These are phyloP conservation scores for Gymnocheta viridis DNA, from an alignment of 2,888 invertebrate genomes.

Conservation along the genomic window DNA sequence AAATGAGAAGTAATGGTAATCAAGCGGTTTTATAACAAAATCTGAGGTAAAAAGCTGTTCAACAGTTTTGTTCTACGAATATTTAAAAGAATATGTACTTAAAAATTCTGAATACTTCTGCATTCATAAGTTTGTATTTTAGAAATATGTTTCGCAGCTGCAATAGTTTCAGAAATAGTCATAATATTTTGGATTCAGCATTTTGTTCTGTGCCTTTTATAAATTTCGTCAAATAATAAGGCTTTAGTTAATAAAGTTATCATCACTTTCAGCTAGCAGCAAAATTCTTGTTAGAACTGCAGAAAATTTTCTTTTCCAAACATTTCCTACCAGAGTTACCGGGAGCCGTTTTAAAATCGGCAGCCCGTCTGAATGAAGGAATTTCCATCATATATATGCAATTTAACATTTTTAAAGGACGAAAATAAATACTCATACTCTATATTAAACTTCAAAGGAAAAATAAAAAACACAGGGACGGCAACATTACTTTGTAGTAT, in stretches of 20 bases:
- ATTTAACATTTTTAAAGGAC: too few relatives aligned
- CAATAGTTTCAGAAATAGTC: neutral
- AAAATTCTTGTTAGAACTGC: constrained; percentile 38
- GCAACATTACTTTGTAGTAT: too few relatives aligned
- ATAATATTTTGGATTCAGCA: neutral
- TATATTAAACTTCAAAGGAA: too few relatives aligned
- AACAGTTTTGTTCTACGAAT: neutral
- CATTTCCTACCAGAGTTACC: constrained; percentile 31
- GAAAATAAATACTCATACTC: too few relatives aligned
- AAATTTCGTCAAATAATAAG: neutral
- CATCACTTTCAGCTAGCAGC: neutral
- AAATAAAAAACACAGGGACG: too few relatives aligned
- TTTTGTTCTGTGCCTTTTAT: neutral
- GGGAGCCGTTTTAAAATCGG: neutral
- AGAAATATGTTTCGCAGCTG: neutral
- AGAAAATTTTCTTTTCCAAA: neutral
- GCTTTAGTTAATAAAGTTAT: neutral
- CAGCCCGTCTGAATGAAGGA: too few relatives aligned
- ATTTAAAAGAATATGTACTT: neutral
- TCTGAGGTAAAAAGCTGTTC: neutral
- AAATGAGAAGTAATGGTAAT: constrained; percentile 5
- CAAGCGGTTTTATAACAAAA: constrained; percentile 1
- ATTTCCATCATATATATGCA: too few relatives aligned
- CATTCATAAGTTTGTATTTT: neutral
- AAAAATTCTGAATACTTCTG: neutral